Evolutionary conservation across 2,888 invertebrate species (phyloP), one percentile per base, ranked within the genome.

Genomic region (Malthinus flaveolus): DNA sequence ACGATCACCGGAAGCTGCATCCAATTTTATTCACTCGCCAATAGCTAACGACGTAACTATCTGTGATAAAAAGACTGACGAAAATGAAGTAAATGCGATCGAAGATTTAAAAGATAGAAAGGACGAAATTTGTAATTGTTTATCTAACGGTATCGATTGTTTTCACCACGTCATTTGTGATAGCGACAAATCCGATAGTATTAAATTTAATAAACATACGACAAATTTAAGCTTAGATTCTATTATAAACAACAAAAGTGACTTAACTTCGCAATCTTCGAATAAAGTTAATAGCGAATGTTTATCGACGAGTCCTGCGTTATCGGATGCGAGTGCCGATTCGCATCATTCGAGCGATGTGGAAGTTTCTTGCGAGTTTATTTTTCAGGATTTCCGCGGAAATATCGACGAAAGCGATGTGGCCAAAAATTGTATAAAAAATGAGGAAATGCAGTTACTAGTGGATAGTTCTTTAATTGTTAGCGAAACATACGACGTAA

Each of bases 321-420:
- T 75, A 51, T 73, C 74, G n/a, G 75, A 76, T 59, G 75, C 74
- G 8, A 75, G 75, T 64, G 76, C 75, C 10, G 77, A 75, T 66
- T 73, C 77, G 46, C 61, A 74, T 42, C 72, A 71, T 68, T 75
- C 75, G 52, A 77, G 75, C 66, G 75, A 75, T 45, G 57, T 45
- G 3, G 66, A 67, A 37, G 51, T 53, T 47, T 39, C 46, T 11
- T 50, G 48, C 31, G 63, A 63, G 12, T 32, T 39, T 12, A 47
- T 13, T 32, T n/a, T 32, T 11, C 32, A 50, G 32, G 45, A 51
- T n/a, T 42, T 23, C 23, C 5, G 23, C 5, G 5, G 23, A 3
- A 32, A 1, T 39, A 33, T 42, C n/a, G 8, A 6, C 10, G 32
- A 31, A 32, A 33, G 33, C 34, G 23, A 15, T 13, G 11, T 47